Evolutionary conservation across 2,113 vertebrate genomes (phyloP).

Genomic region (Rhodinocichla rosea): DNA sequence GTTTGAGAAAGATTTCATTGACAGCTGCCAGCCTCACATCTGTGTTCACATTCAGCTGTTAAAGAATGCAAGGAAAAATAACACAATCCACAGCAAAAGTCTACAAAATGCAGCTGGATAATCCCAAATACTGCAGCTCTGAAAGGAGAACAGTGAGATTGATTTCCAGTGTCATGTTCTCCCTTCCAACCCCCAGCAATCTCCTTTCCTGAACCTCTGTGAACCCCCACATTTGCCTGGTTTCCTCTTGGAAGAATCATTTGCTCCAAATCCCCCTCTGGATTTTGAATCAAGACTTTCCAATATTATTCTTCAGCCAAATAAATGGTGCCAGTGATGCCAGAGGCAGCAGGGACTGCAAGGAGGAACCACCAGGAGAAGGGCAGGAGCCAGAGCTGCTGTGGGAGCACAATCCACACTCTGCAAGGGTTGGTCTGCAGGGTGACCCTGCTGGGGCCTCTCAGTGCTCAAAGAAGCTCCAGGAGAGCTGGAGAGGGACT

Average conservation of each 20-base stretch:
- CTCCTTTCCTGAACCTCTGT: not conserved
- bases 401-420: not conserved
- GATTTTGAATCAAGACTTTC: not conserved
- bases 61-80: not conserved
- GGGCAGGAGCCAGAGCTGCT: not conserved
- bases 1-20: conserved; percentile 72
- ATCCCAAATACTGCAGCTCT: not conserved
- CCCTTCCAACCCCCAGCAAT: not conserved
- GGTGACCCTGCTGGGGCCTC: not conserved
- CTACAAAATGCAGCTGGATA: not conserved
- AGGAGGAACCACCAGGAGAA: not conserved
- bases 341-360: not conserved
- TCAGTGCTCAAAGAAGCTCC: not conserved
- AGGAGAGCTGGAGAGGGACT: not conserved
- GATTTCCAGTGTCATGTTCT: not conserved
- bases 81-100: not conserved
- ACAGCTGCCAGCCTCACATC: conserved; percentile 75
- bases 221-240: not conserved
- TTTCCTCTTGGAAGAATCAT: not conserved
- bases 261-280: not conserved
- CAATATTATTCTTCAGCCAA: not conserved
- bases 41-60: conserved; percentile 75
- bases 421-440: not conserved
- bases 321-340: not conserved
- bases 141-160: not conserved